Percentiles rank a stretch among this genome's conserved stretches.
These are phyloP conservation scores for Agriopis marginaria DNA, from an alignment of 2,888 invertebrate genomes.

Conservation along the genomic window DNA sequence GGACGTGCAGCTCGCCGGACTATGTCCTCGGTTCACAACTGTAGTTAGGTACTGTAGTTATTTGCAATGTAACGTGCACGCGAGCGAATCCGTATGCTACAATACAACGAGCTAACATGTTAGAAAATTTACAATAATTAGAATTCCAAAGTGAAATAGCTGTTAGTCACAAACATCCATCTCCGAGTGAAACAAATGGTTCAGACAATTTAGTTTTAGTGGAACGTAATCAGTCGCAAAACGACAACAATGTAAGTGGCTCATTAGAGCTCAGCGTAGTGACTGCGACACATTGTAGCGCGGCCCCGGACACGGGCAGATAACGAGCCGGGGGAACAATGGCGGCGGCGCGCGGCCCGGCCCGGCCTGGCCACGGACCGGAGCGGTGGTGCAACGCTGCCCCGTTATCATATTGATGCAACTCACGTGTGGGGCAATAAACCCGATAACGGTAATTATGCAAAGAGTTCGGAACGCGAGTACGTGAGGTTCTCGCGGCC, in stretches of 20 bases:
- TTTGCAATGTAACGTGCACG: too few species aligned
- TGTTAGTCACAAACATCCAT: background rate
- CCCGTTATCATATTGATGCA: slow-evolving; percentile 32
- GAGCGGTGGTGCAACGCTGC: slow-evolving; percentile 35
- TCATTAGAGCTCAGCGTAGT: slow-evolving; percentile 10
- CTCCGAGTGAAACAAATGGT: background rate
- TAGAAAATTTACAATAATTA: background rate
- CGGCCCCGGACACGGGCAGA: slow-evolving; percentile 16
- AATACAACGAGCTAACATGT: too few species aligned
- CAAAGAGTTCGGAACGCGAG: slow-evolving; percentile 34
- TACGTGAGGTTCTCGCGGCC: slow-evolving; percentile 22
- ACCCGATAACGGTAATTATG: slow-evolving; percentile 41
- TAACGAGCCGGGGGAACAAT: slow-evolving; percentile 2
- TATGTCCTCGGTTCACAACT: too few species aligned
- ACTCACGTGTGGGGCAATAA: slow-evolving; percentile 41
- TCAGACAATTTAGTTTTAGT: slow-evolving; percentile 2
- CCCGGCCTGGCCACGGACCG: background rate
- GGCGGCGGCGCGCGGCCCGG: background rate
- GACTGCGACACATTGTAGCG: background rate
- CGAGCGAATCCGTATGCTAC: too few species aligned
- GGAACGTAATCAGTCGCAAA: slow-evolving; percentile 2
- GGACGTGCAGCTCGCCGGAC: too few species aligned
- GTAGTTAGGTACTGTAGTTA: too few species aligned
- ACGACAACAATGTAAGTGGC: slow-evolving; percentile 23
- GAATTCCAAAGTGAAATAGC: background rate